Evolutionary conservation across 2,113 vertebrate genomes (phyloP), one percentile per base, ranked within the genome.

Genomic region (Semnornis frantzii): DNA sequence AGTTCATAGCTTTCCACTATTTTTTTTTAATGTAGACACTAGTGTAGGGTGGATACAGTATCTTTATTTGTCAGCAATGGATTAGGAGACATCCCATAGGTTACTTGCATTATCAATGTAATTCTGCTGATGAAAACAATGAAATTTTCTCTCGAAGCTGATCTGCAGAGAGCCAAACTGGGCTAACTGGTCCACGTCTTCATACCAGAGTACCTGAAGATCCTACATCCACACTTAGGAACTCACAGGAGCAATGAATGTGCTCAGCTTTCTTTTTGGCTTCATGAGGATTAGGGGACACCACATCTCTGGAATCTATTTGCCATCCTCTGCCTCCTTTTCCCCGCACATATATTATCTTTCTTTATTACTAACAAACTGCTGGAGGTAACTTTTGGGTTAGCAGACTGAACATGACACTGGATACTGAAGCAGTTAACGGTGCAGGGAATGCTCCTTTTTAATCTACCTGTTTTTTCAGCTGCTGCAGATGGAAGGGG

Each of bases 1-100:
- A 82, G 11, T 97, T 96, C 94, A 79, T 95, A 94, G 91, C 79
- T 92, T 95, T 89, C 70, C 62, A 25, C 95, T 89, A 12, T 81
- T 82, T 83, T 60, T 46, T 25, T 52, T 24, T 23, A 2, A n/a
- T n/a, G n/a, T 52, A 82, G 89, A 37, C 42, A 37, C 12, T 71
- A 24, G 57, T 63, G 16, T 25, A 80, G 63, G 18, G 31, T 34
- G 75, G 58, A 58, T 70, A 64, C 62, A 85, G 54, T 68, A 71
- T 71, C 89, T 90, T 87, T 74, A 85, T 90, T 91, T 86, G 70
- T 83, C 70, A 84, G 76, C 78, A 94, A 86, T 28, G 55, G 70
- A 37, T 75, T 65, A 59, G 69, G 60, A 90, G 73, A 78, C 68
- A 82, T 18, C 20, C 76, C 89, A 27, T 55, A 58, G 63, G 83